Base-by-base conservation (phyloP, 2,888 invertebrate genomes). In the Rotaria socialis region DNA sequence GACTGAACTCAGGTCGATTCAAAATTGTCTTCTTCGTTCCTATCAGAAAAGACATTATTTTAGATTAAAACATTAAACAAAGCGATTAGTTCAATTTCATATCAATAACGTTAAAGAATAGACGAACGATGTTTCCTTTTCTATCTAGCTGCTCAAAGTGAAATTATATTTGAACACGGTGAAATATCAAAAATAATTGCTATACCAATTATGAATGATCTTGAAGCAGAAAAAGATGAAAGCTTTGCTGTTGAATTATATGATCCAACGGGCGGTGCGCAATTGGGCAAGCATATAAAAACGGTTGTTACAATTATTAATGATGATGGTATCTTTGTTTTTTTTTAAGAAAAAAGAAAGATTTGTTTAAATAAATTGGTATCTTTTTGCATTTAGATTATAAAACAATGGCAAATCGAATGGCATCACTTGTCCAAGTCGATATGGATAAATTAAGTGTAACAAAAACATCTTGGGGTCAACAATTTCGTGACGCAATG, bases 141-240 rank as follows among this genome's bases (percentile, higher is more conserved):
- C 87, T 90, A 89, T 87, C 85, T 89, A 16, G 87, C 75, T 2
- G 75, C 88, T 24, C 87, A 88, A 50, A 90, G 89, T 8, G 87
- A 86, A 14, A 84, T 90, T 14, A 87, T 88, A 56, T 91, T 91
- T 86, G 88, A 89, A 67, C 90, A 91, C 87, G 89, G 89, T 80
- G 91, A 90, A 87, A 89, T 89, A 14, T 88, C 88, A 84, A 90
- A 90, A 88, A 88, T 88, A 19, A 89, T 91, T 80, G 88, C 88
- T 11, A 88, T 91, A 27, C 89, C 89, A 22, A 87, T 90, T 85
- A 90, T 89, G 87, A 89, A 89, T 86, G 88, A 89, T 50, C 86
- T 90, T 90, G 91, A 92, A 86, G 92, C 92, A n/a, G 93, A 93
- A 89, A 93, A 93, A 89, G 93, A 93, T 89, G 93, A 93, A 89